These are phyloP conservation scores for Physella acuta DNA, from an alignment of 1,140 invertebrate genomes.

Conservation along the genomic window DNA sequence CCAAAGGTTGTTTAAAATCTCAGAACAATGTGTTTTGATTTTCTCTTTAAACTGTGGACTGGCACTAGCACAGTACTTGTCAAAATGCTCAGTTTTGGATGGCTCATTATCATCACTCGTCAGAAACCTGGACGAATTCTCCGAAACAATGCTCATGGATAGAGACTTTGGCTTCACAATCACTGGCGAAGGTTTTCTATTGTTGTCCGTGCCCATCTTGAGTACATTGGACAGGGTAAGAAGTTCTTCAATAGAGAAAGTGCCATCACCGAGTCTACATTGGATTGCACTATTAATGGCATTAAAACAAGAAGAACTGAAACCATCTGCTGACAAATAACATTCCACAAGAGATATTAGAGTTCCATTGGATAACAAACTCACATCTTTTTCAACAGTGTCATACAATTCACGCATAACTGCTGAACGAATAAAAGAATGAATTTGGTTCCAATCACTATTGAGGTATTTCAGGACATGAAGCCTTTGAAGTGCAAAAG, in stretches of 20 bases:
- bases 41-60: not conserved
- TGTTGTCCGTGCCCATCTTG: not conserved
- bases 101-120: constrained; percentile 9
- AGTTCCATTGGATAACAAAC: constrained; percentile 31
- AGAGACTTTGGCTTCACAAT: not conserved
- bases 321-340: constrained; percentile 30
- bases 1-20: constrained; percentile 70
- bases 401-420: constrained; percentile 49
- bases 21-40: constrained; percentile 56
- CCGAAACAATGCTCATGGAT: constrained; percentile 1
- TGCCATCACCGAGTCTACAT: constrained; percentile 61
- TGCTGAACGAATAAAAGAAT: constrained; percentile 44
- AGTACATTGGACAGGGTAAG: constrained; percentile 5
- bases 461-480: constrained; percentile 64
- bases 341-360: constrained; percentile 36
- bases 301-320: constrained; percentile 27
- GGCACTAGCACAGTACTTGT: constrained; percentile 8
- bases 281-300: constrained; percentile 39
- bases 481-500: constrained; percentile 63
- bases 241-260: constrained; percentile 67
- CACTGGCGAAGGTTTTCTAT: not conserved
- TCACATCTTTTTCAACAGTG: constrained; percentile 35
- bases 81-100: constrained; percentile 5
- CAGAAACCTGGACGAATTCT: not conserved
- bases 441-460: constrained; percentile 51